phyloP scores from a whole-genome alignment of 2,797 vertebrate species.

The Melanogrammus aeglefinus region DNA sequence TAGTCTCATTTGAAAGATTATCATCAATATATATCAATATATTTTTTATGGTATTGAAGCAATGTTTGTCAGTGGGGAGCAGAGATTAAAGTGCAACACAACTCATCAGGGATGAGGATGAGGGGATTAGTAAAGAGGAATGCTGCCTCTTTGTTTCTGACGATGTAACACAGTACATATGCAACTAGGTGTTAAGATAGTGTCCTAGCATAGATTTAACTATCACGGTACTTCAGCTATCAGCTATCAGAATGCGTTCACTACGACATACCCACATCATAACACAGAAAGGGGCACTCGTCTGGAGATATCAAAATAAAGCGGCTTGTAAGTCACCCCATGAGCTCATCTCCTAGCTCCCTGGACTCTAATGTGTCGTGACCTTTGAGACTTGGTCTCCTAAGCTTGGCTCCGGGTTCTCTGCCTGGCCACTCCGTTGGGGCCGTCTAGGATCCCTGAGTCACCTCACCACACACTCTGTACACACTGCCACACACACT shows the following conservation, averaged over 20 bases:
- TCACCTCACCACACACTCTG: too few species aligned
- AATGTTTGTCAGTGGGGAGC: slow-evolving; percentile 7
- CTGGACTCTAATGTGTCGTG: not conserved
- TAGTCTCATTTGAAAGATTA: slow-evolving; percentile 29
- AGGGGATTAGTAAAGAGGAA: slow-evolving; percentile 42
- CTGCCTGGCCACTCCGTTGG: not conserved
- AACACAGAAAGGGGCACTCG: too few species aligned
- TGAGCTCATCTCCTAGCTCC: too few species aligned
- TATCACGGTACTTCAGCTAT: too few species aligned
- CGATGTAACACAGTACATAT: slow-evolving; percentile 17
- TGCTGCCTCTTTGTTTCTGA: slow-evolving; percentile 42
- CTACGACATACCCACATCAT: too few species aligned
- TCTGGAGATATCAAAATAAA: too few species aligned
- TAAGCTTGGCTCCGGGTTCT: not conserved
- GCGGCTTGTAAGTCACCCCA: too few species aligned
- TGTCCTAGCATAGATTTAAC: too few species aligned
- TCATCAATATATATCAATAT: slow-evolving; percentile 28
- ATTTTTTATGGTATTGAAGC: slow-evolving; percentile 12
- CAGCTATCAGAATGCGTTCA: too few species aligned
- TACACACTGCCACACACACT: not conserved
- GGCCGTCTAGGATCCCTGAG: slow-evolving; percentile 1
- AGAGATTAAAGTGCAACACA: slow-evolving; percentile 60
- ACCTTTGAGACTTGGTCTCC: not conserved
- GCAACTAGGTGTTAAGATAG: too few species aligned
- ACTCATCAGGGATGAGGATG: slow-evolving; percentile 61